phyloP scores from a whole-genome alignment of 2,797 vertebrate genomes.

The Intellagama lesueurii region DNA sequence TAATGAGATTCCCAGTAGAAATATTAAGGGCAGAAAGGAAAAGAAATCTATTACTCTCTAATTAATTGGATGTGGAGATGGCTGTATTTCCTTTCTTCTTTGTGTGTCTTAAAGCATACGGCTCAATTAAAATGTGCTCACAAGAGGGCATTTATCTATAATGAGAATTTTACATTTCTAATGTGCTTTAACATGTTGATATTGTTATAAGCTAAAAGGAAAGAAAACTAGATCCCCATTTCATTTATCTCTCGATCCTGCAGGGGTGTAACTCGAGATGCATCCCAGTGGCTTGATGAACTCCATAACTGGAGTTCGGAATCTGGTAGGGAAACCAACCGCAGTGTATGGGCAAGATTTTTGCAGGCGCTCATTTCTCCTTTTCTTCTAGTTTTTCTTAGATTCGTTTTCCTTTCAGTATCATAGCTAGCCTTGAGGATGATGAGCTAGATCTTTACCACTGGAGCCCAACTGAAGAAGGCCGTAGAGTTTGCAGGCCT shows the following conservation, averaged over 20 bases:
- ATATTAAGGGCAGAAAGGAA: constrained; percentile 12
- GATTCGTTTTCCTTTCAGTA: too few relatives aligned
- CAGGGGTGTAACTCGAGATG: neutral
- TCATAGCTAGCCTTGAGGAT: too few relatives aligned
- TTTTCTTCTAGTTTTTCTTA: too few relatives aligned
- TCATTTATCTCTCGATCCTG: neutral
- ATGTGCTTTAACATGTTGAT: constrained; percentile 23
- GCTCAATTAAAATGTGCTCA: constrained; percentile 58
- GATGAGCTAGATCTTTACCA: too few relatives aligned
- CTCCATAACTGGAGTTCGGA: neutral
- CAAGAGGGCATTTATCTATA: constrained; percentile 53
- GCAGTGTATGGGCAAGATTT: neutral
- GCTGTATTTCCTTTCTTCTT: constrained; percentile 46
- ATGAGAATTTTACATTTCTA: constrained; percentile 33
- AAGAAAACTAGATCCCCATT: neutral
- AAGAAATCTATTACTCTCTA: constrained; percentile 62
- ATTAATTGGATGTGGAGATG: constrained; percentile 53
- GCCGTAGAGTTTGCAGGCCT: too few relatives aligned
- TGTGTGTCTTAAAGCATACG: constrained; percentile 35
- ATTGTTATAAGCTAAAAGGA: constrained; percentile 1
- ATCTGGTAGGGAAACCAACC: neutral
- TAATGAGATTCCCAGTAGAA: constrained; percentile 58
- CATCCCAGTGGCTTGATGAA: too few relatives aligned
- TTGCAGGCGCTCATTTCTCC: too few relatives aligned
- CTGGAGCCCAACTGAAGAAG: too few relatives aligned